Percentiles rank a stretch among this genome's conserved stretches.
phyloP scores from a whole-genome alignment of 2,797 vertebrate species.

The Channa striata region DNA sequence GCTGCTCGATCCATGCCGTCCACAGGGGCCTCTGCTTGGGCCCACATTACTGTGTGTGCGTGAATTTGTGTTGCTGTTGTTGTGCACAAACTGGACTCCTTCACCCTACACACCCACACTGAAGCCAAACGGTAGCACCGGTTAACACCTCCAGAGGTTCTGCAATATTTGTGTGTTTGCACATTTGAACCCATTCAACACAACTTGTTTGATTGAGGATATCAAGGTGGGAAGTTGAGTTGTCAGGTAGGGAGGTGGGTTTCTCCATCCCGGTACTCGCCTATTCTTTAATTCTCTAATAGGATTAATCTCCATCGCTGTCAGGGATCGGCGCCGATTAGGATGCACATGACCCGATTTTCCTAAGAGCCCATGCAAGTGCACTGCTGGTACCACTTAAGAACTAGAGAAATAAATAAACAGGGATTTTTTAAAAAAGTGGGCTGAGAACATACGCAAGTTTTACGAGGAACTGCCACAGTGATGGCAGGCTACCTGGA shows the following conservation, averaged over 20 bases:
- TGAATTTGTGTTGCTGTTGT: conserved; percentile 45
- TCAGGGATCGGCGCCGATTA: conserved; percentile 72
- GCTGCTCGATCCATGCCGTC: conserved; percentile 66
- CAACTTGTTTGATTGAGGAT: conserved; percentile 13
- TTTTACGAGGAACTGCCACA: conserved; percentile 61
- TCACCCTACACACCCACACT: conserved; percentile 44
- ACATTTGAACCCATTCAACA: conserved; percentile 29
- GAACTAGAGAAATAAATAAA: conserved; percentile 71
- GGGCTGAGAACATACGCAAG: conserved; percentile 47
- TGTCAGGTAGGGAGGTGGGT: conserved; percentile 38
- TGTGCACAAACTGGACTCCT: conserved; percentile 45
- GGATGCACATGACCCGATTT: conserved; percentile 73
- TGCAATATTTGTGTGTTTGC: conserved; percentile 33
- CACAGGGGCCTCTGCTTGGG: conserved; percentile 59
- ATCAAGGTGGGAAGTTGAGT: conserved; percentile 48
- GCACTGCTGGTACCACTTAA: conserved; percentile 62
- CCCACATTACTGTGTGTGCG: conserved; percentile 42
- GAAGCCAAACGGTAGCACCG: conserved; percentile 25
- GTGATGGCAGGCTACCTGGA: conserved; percentile 34
- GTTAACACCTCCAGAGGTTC: conserved; percentile 56
- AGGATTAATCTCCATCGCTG: conserved; percentile 76
- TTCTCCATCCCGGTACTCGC: conserved; percentile 31
- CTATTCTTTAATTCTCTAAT: conserved; percentile 71
- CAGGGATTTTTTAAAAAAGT: conserved; percentile 31
- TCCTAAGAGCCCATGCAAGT: conserved; percentile 63